Base-by-base conservation (phyloP, 1,140 invertebrate genomes). In the Nasonia vitripennis region DNA sequence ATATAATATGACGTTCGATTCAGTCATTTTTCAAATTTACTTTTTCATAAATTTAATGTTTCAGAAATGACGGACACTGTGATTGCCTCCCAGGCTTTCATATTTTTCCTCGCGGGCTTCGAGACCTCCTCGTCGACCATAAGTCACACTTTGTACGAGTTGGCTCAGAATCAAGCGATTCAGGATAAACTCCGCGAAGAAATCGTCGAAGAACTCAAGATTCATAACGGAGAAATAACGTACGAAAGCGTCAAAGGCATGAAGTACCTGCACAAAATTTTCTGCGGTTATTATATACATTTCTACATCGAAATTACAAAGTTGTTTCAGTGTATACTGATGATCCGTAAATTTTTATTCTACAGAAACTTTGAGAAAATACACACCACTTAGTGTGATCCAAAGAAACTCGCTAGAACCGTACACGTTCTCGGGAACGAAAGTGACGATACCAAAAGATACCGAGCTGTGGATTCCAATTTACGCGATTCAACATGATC, bases 61-160 rank as follows among this genome's bases (percentile, higher is more conserved):
- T 31, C 71, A 91, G 91, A 90, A 73, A 34, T 91, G 11, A 91
- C 89, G 0, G 90, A 91, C 9, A 85, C 84, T 1, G 68, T 90
- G 1, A 67, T 91, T 1, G 81, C 89, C 9, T 91, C 92, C 0
- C 92, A 94, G 80, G 89, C 91, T 0, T 90, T 93, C 23, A 71
- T 94, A 12, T 93, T 94, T 67, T 91, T 94, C 75, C 7, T 94
- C 9, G 94, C 94, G 74, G 95, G 95, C 37, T 95, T 94, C 81
- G 95, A 95, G 82, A 95, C 95, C 0, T 95, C 95, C 7, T 93
- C 94, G 4, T 90, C 92, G 4, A 90, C 94, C 0, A 90, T 96
- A 17, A 91, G 91, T 14, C 92, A 92, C 80, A 87, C 91, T 9
- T 79, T 93, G 3, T 93, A 91, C 37, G 92, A 93, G 82, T 87